These are phyloP conservation scores for Esperia sulphurella DNA, from an alignment of 2,888 invertebrate species.

Conservation along the genomic window DNA sequence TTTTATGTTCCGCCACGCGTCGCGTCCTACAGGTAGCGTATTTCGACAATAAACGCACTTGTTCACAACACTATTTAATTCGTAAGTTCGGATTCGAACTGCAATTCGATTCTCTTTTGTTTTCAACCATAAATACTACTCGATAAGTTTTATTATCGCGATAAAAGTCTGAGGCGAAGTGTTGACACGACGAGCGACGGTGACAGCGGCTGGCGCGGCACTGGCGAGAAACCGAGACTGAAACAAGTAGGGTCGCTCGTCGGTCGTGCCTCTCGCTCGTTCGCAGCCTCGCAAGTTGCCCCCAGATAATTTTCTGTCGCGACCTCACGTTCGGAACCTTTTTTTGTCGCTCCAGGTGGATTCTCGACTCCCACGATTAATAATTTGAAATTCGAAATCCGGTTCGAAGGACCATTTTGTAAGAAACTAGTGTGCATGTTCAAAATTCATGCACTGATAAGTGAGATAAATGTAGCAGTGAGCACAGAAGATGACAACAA, in stretches of 20 bases:
- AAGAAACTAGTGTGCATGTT: neutral
- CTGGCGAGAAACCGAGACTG: conserved; percentile 61
- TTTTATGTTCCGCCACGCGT: conserved; percentile 65
- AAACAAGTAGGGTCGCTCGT: conserved; percentile 37
- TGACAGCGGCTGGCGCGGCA: conserved; percentile 62
- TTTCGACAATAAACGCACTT: conserved; percentile 31
- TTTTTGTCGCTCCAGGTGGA: conserved; percentile 36
- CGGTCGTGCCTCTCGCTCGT: conserved; percentile 55
- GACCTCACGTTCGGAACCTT: conserved; percentile 46
- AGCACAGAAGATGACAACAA: conserved; percentile 7
- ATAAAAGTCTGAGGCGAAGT: conserved; percentile 26
- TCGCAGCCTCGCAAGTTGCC: conserved; percentile 26
- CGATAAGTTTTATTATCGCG: conserved; percentile 38
- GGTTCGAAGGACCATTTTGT: conserved; percentile 7
- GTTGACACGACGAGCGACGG: conserved; percentile 43
- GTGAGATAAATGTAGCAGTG: conserved; percentile 7
- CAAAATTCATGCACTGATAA: conserved; percentile 10
- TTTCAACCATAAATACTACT: conserved; percentile 43
- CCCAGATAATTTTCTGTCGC: conserved; percentile 37
- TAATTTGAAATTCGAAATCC: conserved; percentile 12
- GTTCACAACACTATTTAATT: conserved; percentile 58
- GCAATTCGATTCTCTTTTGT: conserved; percentile 39
- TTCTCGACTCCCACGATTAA: conserved; percentile 34
- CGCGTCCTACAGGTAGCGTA: conserved; percentile 23
- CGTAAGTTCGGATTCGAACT: conserved; percentile 42